phyloP scores from a whole-genome alignment of 2,113 vertebrate species.

The Coptodon bakossiorum region DNA sequence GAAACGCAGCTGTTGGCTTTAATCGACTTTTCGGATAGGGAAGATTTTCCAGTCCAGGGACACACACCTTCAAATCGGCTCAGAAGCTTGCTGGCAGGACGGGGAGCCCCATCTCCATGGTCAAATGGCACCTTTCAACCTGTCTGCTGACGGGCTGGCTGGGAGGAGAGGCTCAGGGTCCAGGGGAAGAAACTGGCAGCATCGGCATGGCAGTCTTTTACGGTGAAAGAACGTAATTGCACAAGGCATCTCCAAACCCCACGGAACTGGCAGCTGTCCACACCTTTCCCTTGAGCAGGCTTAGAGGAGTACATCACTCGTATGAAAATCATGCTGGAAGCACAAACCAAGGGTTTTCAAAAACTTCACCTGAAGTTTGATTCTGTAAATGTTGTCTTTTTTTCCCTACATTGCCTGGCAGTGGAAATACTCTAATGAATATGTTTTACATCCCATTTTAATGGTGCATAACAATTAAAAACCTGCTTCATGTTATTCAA shows the following conservation, averaged over 20 bases:
- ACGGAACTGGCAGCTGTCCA: slow-evolving; percentile 60
- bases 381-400: neutral
- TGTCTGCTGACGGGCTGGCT: slow-evolving; percentile 56
- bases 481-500: neutral
- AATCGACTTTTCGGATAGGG: slow-evolving; percentile 72
- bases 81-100: slow-evolving; percentile 65
- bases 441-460: neutral
- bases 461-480: neutral
- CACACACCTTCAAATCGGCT: slow-evolving; percentile 71
- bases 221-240: slow-evolving; percentile 61
- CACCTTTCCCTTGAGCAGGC: slow-evolving; percentile 48
- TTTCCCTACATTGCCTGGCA: neutral
- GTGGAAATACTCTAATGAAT: neutral
- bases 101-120: slow-evolving; percentile 51
- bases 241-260: slow-evolving; percentile 62
- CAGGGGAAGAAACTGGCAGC: slow-evolving; percentile 56
- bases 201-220: slow-evolving; percentile 39
- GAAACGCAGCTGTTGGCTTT: slow-evolving; percentile 75
- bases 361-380: slow-evolving; percentile 43
- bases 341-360: slow-evolving; percentile 31
- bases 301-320: slow-evolving; percentile 49
- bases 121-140: slow-evolving; percentile 71
- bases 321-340: slow-evolving; percentile 52
- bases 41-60: slow-evolving; percentile 69
- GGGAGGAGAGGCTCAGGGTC: slow-evolving; percentile 40